Evolutionary conservation across 2,888 invertebrate genomes (phyloP).

Genomic region (Lochmaea capreae): DNA sequence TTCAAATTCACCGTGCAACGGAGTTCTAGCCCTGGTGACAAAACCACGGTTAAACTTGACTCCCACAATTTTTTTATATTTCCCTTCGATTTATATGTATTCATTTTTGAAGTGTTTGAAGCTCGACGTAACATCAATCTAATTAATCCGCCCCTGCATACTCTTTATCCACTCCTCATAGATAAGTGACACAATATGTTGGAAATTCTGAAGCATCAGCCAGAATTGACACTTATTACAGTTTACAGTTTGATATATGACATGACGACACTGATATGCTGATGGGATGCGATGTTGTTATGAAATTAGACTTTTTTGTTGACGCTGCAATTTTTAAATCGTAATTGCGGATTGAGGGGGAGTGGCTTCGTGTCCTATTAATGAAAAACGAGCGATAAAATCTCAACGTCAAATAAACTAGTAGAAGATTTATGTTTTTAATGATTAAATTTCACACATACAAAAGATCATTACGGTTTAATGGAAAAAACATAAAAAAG

Average conservation of each 20-base stretch:
- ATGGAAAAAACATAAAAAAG: too few relatives aligned
- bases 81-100: too few relatives aligned
- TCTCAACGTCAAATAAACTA: neutral
- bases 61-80: too few relatives aligned
- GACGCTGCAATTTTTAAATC: slow-evolving; percentile 11
- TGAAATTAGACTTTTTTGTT: slow-evolving; percentile 19
- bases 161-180: neutral
- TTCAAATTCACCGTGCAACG: too few relatives aligned
- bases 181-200: slow-evolving; percentile 19
- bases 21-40: too few relatives aligned
- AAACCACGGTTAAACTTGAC: too few relatives aligned
- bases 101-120: neutral
- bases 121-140: neutral
- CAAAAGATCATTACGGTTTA: neutral
- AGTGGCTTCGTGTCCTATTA: neutral
- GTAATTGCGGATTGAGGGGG: neutral
- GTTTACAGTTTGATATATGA: slow-evolving; percentile 21
- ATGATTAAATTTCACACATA: neutral
- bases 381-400: neutral
- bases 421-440: neutral
- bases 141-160: neutral
- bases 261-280: slow-evolving; percentile 11
- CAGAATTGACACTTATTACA: slow-evolving; percentile 19
- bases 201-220: slow-evolving; percentile 17
- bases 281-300: slow-evolving; percentile 11